Evolutionary conservation across 2,113 vertebrate genomes (phyloP).

Genomic region (Sorex fumeus): DNA sequence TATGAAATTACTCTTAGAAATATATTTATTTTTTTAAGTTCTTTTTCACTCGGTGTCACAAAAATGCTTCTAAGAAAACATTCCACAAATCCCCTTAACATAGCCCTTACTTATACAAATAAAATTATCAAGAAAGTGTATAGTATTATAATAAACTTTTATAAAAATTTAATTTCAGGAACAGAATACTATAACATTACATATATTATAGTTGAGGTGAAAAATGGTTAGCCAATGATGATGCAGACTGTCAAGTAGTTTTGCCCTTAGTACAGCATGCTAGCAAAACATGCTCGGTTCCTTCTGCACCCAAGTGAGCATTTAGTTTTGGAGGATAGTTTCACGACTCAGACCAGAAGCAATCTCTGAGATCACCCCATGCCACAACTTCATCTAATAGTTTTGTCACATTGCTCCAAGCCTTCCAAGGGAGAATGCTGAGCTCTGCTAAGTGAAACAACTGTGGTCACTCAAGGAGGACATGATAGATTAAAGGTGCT

Average conservation of each 20-base stretch:
- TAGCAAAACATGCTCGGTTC: constrained; percentile 75
- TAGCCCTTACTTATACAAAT: constrained; percentile 32
- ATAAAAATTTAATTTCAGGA: constrained; percentile 69
- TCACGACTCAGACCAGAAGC: constrained; percentile 5
- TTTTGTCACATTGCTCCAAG: constrained; percentile 64
- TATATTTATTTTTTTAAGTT: constrained; percentile 84
- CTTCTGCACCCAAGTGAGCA: constrained; percentile 62
- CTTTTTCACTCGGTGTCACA: constrained; percentile 72
- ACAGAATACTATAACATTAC: constrained; percentile 74
- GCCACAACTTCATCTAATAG: constrained; percentile 25
- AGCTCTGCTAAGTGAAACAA: constrained; percentile 69
- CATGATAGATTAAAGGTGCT: constrained; percentile 55
- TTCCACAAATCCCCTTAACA: neutral
- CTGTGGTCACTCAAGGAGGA: constrained; percentile 18
- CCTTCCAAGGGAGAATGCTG: neutral
- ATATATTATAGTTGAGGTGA: constrained; percentile 58
- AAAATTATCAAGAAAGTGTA: constrained; percentile 70
- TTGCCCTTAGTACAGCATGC: constrained; percentile 61
- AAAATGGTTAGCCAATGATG: constrained; percentile 87
- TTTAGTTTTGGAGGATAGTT: constrained; percentile 72
- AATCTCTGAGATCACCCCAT: neutral
- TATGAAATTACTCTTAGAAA: constrained; percentile 87
- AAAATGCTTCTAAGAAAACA: constrained; percentile 78
- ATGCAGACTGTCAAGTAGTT: constrained; percentile 64
- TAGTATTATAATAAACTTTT: constrained; percentile 39